These are phyloP conservation scores for Brenthis hecate DNA, from an alignment of 2,888 invertebrate genomes.

Conservation along the genomic window DNA sequence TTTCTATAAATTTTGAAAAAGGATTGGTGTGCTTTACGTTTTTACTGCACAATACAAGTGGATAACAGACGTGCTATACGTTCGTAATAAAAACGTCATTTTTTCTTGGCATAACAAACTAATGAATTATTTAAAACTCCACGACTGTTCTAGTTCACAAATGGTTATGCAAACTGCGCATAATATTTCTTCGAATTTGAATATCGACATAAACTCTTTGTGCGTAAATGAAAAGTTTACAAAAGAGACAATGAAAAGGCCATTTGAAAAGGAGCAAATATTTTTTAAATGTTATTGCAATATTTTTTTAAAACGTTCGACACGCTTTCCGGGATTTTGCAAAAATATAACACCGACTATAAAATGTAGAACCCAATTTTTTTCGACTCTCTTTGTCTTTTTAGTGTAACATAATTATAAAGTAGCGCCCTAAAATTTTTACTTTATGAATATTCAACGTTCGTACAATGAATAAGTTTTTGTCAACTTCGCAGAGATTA, in stretches of 20 bases:
- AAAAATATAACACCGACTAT: constrained; percentile 51
- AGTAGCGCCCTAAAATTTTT: constrained; percentile 47
- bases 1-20: no score
- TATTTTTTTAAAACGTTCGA: constrained; percentile 50
- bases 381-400: constrained; percentile 45
- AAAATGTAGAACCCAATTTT: constrained; percentile 55
- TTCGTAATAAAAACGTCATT: no score
- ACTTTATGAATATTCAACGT: constrained; percentile 27
- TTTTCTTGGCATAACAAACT: no score
- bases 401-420: constrained; percentile 48
- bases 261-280: constrained; percentile 52
- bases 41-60: no score
- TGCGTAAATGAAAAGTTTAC: constrained; percentile 52
- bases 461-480: constrained; percentile 22
- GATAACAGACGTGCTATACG: no score
- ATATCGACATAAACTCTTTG: constrained; percentile 65
- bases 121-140: background rate
- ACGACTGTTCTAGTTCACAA: constrained; percentile 41
- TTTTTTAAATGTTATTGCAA: constrained; percentile 49
- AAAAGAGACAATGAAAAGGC: constrained; percentile 47
- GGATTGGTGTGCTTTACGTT: no score
- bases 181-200: constrained; percentile 69
- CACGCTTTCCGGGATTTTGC: constrained; percentile 54
- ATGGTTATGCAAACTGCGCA: constrained; percentile 63
- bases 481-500: constrained; percentile 5